These are phyloP conservation scores for Benthosema pterotum DNA, from an alignment of 2,797 vertebrate species.

Conservation along the genomic window DNA sequence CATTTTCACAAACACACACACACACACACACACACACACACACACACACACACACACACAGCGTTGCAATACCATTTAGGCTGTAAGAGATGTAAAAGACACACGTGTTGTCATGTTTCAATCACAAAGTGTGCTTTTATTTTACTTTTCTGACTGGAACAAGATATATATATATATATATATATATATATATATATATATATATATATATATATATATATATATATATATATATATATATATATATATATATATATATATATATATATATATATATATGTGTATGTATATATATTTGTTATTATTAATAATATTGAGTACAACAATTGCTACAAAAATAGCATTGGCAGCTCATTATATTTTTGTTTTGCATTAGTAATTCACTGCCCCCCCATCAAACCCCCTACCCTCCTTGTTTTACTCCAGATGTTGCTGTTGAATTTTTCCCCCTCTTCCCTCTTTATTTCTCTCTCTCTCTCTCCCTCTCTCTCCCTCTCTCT, in stretches of 20 bases:
- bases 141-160: background rate
- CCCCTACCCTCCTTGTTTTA: background rate
- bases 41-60: background rate
- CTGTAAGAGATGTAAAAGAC: background rate
- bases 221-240: background rate
- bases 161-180: background rate
- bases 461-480: background rate
- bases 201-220: background rate
- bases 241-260: background rate
- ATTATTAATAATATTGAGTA: no score
- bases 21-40: background rate
- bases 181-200: no score
- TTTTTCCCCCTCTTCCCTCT: slow-evolving; percentile 1
- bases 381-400: no score
- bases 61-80: background rate
- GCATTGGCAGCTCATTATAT: background rate
- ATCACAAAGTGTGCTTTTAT: background rate
- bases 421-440: slow-evolving; percentile 81
- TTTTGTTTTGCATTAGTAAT: background rate
- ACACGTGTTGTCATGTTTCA: background rate
- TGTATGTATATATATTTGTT: background rate
- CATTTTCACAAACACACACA: background rate
- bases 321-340: no score
- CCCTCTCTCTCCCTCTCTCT: slow-evolving; percentile 39
- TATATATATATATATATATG: background rate